A percentile compares a stretch with the other conserved stretches of the same genome.
phyloP scores from a whole-genome alignment of 2,888 invertebrate species.

The Nemotelus nigrinus region DNA sequence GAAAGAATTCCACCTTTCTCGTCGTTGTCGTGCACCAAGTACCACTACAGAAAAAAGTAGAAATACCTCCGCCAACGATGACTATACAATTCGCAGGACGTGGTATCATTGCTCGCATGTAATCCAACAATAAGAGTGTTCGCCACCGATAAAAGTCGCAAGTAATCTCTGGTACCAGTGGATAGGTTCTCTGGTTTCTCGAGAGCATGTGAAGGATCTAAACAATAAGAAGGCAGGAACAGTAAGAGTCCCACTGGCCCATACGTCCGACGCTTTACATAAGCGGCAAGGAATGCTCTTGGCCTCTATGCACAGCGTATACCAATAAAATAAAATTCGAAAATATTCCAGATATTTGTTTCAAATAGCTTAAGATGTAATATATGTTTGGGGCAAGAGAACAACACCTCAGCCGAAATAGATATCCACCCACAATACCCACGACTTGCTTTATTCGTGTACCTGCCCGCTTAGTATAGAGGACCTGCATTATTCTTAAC shows the following conservation, averaged over 20 bases:
- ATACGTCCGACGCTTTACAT: background rate
- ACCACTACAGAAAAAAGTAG: background rate
- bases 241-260: background rate
- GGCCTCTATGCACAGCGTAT: background rate
- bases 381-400: slow-evolving; percentile 48
- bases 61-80: background rate
- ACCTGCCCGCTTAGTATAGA: background rate
- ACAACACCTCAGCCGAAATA: background rate
- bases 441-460: background rate
- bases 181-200: slow-evolving; percentile 22
- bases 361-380: slow-evolving; percentile 51
- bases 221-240: background rate
- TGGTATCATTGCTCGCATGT: slow-evolving; percentile 15
- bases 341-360: slow-evolving; percentile 52
- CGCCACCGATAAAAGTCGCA: slow-evolving; percentile 32
- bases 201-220: slow-evolving; percentile 12
- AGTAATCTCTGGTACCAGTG: background rate
- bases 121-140: slow-evolving; percentile 23
- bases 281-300: background rate
- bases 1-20: slow-evolving; percentile 45
- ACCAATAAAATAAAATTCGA: slow-evolving; percentile 50
- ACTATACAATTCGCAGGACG: slow-evolving; percentile 37
- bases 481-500: slow-evolving; percentile 34
- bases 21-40: slow-evolving; percentile 4
- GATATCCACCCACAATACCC: too few relatives aligned